Base-by-base conservation (phyloP, 2,113 vertebrate species). In the Mastomys coucha region DNA sequence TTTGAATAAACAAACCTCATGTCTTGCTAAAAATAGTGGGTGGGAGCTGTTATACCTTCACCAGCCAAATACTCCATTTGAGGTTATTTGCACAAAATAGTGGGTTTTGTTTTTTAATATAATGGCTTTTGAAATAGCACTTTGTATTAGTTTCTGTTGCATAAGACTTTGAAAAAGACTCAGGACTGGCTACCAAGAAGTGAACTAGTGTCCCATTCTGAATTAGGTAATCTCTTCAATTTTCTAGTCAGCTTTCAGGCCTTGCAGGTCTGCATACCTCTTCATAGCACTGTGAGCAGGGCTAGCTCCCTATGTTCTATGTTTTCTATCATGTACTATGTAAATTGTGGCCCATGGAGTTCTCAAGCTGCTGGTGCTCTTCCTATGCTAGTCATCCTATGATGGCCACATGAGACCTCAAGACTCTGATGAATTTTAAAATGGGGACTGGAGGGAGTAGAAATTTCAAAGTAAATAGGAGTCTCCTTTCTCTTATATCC, bases 11-110 rank as follows among this genome's bases (percentile, higher is more conserved):
- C 19, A 33, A 51, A 63, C 4, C 1, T 94, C 13, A 42, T 42
- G 45, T 53, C 13, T 93, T 76, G 63, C 63, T 94, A 77, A 89
- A 89, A 86, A 45, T 90, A 51, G 39, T 73, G 17, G 16, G 6
- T 33, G 10, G 7, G 51, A 7, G 12, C 77, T 84, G 67, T 73
- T 22, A 84, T 2, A 78, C 16, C 45, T 85, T 58, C 33, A 73
- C 3, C 1, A 81, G 81, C 6, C 67, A 94, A 90, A 90, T 76
- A 33, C 22, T 69, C 58, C 39, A 95, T 49, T 89, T 89, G 84
- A 81, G 14, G 7, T 87, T 87, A 26, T 94, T 92, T 95, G 65
- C 39, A 53, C 58, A 90, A 81, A 92, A 39, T 89, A 76, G n/a
- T 13, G 7, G 76, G 13, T 86, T 60, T 76, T 82, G 9, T 76